Conservation (phyloP, 2,888 invertebrate genomes). For the Craniophora ligustri region DNA sequence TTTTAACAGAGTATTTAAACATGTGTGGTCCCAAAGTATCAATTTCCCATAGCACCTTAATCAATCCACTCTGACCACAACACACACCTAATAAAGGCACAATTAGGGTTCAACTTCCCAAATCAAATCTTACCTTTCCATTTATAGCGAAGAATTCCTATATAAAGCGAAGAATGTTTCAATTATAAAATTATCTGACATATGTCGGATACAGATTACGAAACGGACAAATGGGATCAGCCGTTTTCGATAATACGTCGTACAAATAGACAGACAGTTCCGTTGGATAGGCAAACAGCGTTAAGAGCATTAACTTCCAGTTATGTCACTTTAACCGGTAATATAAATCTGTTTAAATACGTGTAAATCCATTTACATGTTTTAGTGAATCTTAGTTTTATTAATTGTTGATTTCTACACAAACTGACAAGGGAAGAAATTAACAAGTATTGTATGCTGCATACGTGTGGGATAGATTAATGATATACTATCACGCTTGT, state of each 20-base stretch:
- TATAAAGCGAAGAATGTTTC: slow-evolving; percentile 21
- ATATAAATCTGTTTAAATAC: slow-evolving; percentile 12
- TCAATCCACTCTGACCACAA: slow-evolving; percentile 1
- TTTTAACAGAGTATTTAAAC: too few relatives aligned
- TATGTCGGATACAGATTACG: slow-evolving; percentile 21
- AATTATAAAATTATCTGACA: slow-evolving; percentile 26
- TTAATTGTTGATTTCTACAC: background rate
- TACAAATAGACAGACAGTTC: slow-evolving; percentile 26
- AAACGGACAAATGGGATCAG: slow-evolving; percentile 28
- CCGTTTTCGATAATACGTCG: slow-evolving; percentile 26
- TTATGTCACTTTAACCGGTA: slow-evolving; percentile 9
- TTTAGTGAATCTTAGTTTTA: background rate
- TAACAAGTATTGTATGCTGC: too few relatives aligned
- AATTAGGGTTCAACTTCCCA: slow-evolving; percentile 19
- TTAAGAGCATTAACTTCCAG: slow-evolving; percentile 8
- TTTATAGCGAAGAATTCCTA: slow-evolving; percentile 19
- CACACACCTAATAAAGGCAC: slow-evolving; percentile 28
- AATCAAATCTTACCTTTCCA: background rate
- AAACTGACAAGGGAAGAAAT: background rate
- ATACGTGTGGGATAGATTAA: too few relatives aligned
- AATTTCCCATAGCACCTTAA: background rate
- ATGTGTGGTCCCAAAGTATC: background rate
- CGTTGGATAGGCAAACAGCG: slow-evolving; percentile 26
- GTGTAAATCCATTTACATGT: slow-evolving; percentile 4
- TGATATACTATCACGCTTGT: too few relatives aligned